These are phyloP conservation scores for Amaurobius ferox DNA, from an alignment of 2,888 invertebrate species.

Conservation along the genomic window DNA sequence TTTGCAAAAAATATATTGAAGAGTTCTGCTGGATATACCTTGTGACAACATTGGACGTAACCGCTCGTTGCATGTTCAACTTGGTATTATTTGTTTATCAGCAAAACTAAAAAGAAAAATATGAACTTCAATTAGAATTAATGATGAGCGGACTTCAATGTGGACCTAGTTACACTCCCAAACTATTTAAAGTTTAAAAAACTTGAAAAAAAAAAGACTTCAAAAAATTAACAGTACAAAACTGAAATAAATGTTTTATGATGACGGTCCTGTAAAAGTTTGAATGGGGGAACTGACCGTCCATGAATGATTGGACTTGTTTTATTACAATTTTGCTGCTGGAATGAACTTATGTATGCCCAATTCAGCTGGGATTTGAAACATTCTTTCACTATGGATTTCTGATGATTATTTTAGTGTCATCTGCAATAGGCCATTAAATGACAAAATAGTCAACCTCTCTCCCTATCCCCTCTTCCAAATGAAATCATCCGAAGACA, in stretches of 20 bases:
- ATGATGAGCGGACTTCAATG: constrained; percentile 69
- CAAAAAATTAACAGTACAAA: constrained; percentile 58
- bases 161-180: constrained; percentile 72
- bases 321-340: constrained; percentile 67
- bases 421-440: constrained; percentile 26
- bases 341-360: constrained; percentile 40
- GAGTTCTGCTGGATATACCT: neutral
- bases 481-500: constrained; percentile 36
- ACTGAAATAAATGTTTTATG: constrained; percentile 53
- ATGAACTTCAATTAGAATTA: constrained; percentile 63
- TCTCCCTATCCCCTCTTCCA: constrained; percentile 17
- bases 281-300: constrained; percentile 67
- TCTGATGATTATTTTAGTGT: constrained; percentile 11
- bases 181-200: constrained; percentile 40
- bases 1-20: neutral
- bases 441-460: constrained; percentile 36
- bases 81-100: constrained; percentile 67
- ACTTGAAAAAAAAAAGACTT: constrained; percentile 29
- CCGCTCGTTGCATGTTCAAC: constrained; percentile 47
- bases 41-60: constrained; percentile 43
- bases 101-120: constrained; percentile 8
- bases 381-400: constrained; percentile 1
- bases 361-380: constrained; percentile 33
- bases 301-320: constrained; percentile 67
- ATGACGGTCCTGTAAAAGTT: constrained; percentile 48